phyloP scores from a whole-genome alignment of 2,797 vertebrate species.

The Tamandua tetradactyla region DNA sequence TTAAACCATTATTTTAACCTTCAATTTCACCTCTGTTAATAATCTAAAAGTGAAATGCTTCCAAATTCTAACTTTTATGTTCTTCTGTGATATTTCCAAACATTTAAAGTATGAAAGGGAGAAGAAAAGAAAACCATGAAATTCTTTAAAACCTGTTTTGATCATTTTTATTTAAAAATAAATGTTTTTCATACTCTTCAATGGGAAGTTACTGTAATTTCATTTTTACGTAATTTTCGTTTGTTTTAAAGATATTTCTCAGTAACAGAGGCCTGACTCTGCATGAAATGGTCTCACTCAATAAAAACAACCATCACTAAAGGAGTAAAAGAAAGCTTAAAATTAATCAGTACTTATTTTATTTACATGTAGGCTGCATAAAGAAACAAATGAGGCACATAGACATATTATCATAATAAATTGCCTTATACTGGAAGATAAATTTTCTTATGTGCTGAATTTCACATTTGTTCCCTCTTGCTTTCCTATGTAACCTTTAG shows the following conservation, averaged over 20 bases:
- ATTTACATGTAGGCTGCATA: constrained; percentile 9
- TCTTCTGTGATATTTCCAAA: constrained; percentile 17
- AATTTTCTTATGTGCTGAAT: background rate
- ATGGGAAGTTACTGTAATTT: constrained; percentile 7
- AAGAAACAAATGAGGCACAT: constrained; percentile 47
- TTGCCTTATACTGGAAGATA: constrained; percentile 22
- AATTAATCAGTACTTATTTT: background rate
- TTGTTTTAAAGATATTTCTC: constrained; percentile 43
- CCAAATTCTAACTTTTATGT: background rate
- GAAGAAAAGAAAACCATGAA: constrained; percentile 29
- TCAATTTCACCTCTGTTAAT: constrained; percentile 34
- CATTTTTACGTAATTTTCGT: constrained; percentile 41
- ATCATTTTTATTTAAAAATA: background rate
- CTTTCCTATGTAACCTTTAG: constrained; percentile 36
- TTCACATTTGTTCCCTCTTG: background rate
- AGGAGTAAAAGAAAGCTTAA: constrained; percentile 33
- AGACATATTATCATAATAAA: constrained; percentile 1
- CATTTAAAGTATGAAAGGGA: background rate
- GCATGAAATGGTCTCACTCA: background rate
- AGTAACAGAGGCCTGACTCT: background rate
- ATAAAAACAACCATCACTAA: background rate
- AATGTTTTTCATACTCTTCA: background rate
- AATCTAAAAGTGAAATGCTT: constrained; percentile 43
- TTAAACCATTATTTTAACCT: constrained; percentile 31
- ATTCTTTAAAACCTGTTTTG: constrained; percentile 5